phyloP scores from a whole-genome alignment of 2,888 invertebrate species.

The Eilema sororculum region DNA sequence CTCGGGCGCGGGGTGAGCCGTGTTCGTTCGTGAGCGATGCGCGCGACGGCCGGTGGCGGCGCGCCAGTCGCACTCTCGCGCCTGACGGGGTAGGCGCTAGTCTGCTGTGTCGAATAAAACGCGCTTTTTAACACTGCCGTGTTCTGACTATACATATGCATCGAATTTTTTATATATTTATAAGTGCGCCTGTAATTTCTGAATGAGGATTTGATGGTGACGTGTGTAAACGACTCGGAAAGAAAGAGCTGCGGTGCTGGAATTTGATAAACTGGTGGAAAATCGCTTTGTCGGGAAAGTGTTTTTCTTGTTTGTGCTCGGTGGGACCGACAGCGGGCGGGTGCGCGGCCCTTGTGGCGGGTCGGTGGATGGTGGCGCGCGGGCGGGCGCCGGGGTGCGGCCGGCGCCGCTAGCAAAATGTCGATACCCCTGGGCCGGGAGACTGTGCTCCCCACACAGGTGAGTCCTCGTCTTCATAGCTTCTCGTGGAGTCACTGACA shows the following conservation, averaged over 20 bases:
- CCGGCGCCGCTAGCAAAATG: conserved; percentile 86
- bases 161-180: conserved; percentile 58
- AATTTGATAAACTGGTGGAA: conserved; percentile 59
- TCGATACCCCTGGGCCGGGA: conserved; percentile 86
- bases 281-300: conserved; percentile 72
- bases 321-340: conserved; percentile 63
- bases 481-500: background rate
- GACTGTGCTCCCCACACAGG: conserved; percentile 84
- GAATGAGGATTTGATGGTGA: conserved; percentile 62
- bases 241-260: conserved; percentile 50
- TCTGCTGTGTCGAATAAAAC: conserved; percentile 60
- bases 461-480: conserved; percentile 62
- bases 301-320: conserved; percentile 78
- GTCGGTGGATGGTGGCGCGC: conserved; percentile 83
- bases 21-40: conserved; percentile 52
- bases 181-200: conserved; percentile 51
- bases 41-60: conserved; percentile 60
- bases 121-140: conserved; percentile 62
- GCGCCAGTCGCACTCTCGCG: conserved; percentile 79
- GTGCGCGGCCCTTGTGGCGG: conserved; percentile 69
- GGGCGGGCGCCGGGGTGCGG: conserved; percentile 85
- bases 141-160: conserved; percentile 53
- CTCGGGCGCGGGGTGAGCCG: conserved; percentile 60
- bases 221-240: conserved; percentile 57
- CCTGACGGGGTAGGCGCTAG: conserved; percentile 67